A percentile compares a stretch with the other conserved stretches of the same genome.
These are phyloP conservation scores for Ernsta delagoae DNA, from an alignment of 2,888 invertebrate genomes.

Conservation along the genomic window DNA sequence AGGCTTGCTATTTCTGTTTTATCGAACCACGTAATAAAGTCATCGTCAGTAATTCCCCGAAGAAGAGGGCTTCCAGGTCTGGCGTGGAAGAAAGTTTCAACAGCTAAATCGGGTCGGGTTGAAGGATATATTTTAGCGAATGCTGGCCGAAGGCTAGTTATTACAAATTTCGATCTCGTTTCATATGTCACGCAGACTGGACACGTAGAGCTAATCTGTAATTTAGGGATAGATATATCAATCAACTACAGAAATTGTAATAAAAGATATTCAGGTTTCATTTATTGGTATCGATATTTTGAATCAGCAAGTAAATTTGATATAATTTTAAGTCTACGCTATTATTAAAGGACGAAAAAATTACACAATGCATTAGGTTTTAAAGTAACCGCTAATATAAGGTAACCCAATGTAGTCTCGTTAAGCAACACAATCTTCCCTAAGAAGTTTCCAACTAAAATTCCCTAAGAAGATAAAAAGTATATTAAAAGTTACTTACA, in stretches of 20 bases:
- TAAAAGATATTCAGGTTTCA: too few species aligned
- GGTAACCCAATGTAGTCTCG: too few species aligned
- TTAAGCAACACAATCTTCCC: too few species aligned
- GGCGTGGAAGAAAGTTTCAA: slow-evolving; percentile 87
- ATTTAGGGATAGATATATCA: slow-evolving; percentile 29
- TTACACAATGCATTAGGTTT: too few species aligned
- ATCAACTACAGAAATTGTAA: too few species aligned
- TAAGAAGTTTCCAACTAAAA: too few species aligned
- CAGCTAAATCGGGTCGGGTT: slow-evolving; percentile 85
- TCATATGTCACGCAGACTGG: slow-evolving; percentile 87
- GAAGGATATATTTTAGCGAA: slow-evolving; percentile 87
- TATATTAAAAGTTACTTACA: slow-evolving; percentile 65
- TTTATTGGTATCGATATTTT: too few species aligned
- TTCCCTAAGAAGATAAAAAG: too few species aligned
- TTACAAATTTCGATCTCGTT: slow-evolving; percentile 84
- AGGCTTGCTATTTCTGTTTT: slow-evolving; percentile 81
- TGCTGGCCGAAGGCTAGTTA: slow-evolving; percentile 86
- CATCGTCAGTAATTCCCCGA: slow-evolving; percentile 86
- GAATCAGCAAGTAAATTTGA: too few species aligned
- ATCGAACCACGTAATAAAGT: slow-evolving; percentile 88
- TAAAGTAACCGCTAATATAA: too few species aligned
- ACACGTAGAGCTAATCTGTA: slow-evolving; percentile 84
- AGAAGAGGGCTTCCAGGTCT: slow-evolving; percentile 85
- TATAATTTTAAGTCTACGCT: too few species aligned
- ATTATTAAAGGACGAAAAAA: too few species aligned